Base-by-base conservation (phyloP, 1,140 invertebrate genomes). In the Trinorchestia longiramus region DNA sequence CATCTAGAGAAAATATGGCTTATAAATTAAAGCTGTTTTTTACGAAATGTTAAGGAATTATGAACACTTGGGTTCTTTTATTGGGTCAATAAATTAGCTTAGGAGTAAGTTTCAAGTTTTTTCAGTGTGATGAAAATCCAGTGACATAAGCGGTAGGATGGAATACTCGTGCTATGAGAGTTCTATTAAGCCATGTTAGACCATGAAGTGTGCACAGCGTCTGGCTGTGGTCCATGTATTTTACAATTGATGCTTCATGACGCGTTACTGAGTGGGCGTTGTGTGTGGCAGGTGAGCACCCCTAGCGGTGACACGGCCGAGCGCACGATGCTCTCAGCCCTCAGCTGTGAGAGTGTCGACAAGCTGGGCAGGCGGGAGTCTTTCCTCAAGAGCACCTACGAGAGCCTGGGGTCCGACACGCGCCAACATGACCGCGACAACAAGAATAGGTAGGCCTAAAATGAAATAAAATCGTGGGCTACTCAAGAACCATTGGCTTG, bases 281-380 rank as follows among this genome's bases (percentile, higher is more conserved):
- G 62, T 77, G 62, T 77, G 62, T 1, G 15, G 28, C 44, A 97
- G 96, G 96, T 97, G 44, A 96, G 96, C n/a, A 98, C 98, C 0
- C 98, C 98, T 41, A 98, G 98, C 96, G 98, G 98, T 4, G 98
- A 98, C 96, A 98, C 98, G 97, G 98, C 98, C 0, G 98, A 98
- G 62, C 97, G 98, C 92, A 98, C 98, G 97, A 97, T 97, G 41
- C 97, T 97, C 97, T 97, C 97, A 4, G 96, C 97, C 96, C 95
- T 97, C 57, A 97, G 96, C 96, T 97, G 97, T 0, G 98, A 99
- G 97, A 98, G 98, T 57, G 97, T 98, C 57, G 98, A 98, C 97
- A 98, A 98, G 96, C 97, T 98, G 0, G 98, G 98, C 0, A 98
- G 98, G 87, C 97, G 98, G 17, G 98, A 98, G 97, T 98, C 98